Evolutionary conservation across 2,888 invertebrate genomes (phyloP), one percentile per base, ranked within the genome.

Genomic region (Chromoteleia sp.): DNA sequence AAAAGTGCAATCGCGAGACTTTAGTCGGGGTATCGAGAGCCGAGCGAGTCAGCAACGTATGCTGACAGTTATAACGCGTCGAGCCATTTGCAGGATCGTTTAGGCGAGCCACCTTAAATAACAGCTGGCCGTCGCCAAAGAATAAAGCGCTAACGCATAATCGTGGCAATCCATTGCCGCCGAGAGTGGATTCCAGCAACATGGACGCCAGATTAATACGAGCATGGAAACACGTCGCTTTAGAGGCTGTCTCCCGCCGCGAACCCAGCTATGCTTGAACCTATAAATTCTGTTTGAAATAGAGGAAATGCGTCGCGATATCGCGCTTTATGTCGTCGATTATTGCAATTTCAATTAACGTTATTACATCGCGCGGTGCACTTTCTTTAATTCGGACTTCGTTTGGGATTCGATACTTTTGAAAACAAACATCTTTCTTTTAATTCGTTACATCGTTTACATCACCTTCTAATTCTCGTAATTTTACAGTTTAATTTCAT

Each of bases 41-140:
- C 74, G 58, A 67, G 81, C 78, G 45, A 75, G 78, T 75, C 56
- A 59, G 79, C 61, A 79, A 81, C 81, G 81, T 85, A 86, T 83
- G 85, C 77, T 85, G 87, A 86, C 86, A 87, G 87, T 89, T 89
- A 87, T 86, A 89, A 87, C 84, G 84, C 87, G 82, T 84, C 80
- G 82, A 84, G 85, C 84, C 87, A 87, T 88, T 89, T 85, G 85
- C 87, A 83, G 82, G 86, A 88, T 88, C 88, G 86, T 89, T 88
- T 86, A 83, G 84, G 79, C 84, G 86, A 86, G 85, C 85, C 85
- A 87, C 82, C 85, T 87, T 86, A 87, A 88, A 88, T 87, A 85
- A 89, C 84, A 84, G 78, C 82, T 78, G 82, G 65, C 59, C 74
- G 79, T 79, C 78, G 83, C 83, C 75, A 85, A 71, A 78, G 80